These are phyloP conservation scores for Cossypha caffra DNA, from an alignment of 2,797 vertebrate genomes.

Conservation along the genomic window DNA sequence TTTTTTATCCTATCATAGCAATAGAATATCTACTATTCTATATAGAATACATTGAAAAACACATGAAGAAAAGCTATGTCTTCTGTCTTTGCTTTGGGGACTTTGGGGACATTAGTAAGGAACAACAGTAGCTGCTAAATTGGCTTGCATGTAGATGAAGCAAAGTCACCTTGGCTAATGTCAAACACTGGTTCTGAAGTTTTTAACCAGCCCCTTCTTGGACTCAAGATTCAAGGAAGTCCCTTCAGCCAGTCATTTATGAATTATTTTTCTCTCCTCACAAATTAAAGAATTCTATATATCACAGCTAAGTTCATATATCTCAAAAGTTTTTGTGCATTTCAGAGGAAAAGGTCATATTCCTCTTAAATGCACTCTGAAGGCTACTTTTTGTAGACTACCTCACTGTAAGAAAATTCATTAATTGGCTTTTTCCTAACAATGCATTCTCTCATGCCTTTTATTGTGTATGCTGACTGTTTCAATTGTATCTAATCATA, in stretches of 20 bases:
- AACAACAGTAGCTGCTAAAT: not conserved
- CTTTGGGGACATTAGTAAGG: not conserved
- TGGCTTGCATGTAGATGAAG: not conserved
- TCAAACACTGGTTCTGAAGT: not conserved
- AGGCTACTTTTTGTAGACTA: not conserved
- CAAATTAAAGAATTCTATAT: not conserved
- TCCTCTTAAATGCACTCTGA: not conserved
- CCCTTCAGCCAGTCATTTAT: not conserved
- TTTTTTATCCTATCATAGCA: not conserved
- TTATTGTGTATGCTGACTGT: not conserved
- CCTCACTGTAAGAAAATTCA: not conserved
- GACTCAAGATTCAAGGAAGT: not conserved
- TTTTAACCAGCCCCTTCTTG: not conserved
- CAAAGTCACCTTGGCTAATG: not conserved
- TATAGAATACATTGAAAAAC: not conserved
- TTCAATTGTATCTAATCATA: not conserved
- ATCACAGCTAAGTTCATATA: not conserved
- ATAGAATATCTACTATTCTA: not conserved
- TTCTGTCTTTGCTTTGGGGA: not conserved
- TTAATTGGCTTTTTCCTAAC: not conserved
- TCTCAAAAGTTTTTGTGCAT: not conserved
- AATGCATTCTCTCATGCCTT: not conserved
- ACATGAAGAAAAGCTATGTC: not conserved
- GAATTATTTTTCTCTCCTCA: not conserved
- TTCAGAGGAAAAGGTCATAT: not conserved